Conservation (phyloP, 1,140 invertebrate genomes). For the Diorhabda carinulata region DNA sequence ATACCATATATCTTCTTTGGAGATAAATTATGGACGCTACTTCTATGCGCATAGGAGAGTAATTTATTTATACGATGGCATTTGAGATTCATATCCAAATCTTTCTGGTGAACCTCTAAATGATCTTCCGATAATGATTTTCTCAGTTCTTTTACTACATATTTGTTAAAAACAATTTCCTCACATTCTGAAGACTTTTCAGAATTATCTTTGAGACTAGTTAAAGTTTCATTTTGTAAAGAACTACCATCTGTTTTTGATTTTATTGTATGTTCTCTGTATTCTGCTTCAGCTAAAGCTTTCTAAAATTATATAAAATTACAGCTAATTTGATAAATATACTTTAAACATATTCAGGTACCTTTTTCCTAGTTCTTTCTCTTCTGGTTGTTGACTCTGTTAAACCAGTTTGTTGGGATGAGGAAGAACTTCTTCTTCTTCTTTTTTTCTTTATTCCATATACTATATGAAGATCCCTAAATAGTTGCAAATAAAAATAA, state of each 20-base stretch:
- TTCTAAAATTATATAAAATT: conserved; percentile 6
- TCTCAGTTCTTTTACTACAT: conserved; percentile 41
- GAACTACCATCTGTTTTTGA: conserved; percentile 37
- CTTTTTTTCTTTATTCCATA: conserved; percentile 47
- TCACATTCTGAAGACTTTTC: conserved; percentile 26
- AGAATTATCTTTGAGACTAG: conserved; percentile 40
- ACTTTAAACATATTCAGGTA: conserved; percentile 1
- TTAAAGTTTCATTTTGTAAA: conserved; percentile 44
- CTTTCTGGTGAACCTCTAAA: conserved; percentile 38
- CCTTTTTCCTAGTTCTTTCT: conserved; percentile 42
- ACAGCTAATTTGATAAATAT: not conserved
- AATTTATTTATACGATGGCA: conserved; percentile 39
- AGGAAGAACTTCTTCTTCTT: conserved; percentile 28
- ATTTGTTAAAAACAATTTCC: conserved; percentile 46
- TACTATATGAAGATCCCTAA: conserved; percentile 54
- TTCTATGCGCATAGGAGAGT: conserved; percentile 39
- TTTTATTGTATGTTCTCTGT: conserved; percentile 45
- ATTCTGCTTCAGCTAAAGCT: conserved; percentile 37
- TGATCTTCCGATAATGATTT: conserved; percentile 38
- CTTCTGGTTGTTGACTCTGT: conserved; percentile 31
- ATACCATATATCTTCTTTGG: conserved; percentile 51
- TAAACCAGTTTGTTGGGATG: conserved; percentile 22
- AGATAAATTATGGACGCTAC: conserved; percentile 47
- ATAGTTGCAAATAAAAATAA: not conserved
- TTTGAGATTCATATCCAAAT: conserved; percentile 31